Evolutionary conservation across 2,797 vertebrate species (phyloP).

Genomic region (Gobionotothen gibberifrons): DNA sequence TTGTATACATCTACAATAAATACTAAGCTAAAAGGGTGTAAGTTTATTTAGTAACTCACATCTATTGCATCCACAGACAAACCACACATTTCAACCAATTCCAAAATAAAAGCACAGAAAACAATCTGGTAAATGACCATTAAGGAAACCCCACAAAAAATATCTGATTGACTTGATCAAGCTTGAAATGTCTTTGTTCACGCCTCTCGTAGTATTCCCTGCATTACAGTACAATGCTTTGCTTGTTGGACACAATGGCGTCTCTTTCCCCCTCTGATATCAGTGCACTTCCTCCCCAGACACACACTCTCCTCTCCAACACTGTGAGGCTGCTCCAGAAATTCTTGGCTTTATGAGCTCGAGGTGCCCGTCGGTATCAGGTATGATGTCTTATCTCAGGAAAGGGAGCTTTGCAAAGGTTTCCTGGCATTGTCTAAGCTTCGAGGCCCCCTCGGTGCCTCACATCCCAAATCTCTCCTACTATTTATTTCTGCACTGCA

Average conservation of each 20-base stretch:
- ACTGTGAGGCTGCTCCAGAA: not conserved
- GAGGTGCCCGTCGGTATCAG: slow-evolving; percentile 1
- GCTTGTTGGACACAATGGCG: slow-evolving; percentile 50
- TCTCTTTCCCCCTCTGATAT: not conserved
- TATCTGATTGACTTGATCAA: not conserved
- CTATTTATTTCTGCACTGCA: not conserved
- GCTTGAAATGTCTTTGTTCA: not conserved
- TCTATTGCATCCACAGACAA: not conserved
- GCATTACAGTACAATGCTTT: slow-evolving; percentile 26
- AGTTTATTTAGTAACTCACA: not conserved
- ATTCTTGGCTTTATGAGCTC: not conserved
- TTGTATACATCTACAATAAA: not conserved
- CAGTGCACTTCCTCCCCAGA: slow-evolving; percentile 10
- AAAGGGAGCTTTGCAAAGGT: not conserved
- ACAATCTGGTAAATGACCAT: not conserved
- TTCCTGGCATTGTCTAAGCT: slow-evolving; percentile 54
- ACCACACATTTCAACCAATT: not conserved
- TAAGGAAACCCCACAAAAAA: not conserved
- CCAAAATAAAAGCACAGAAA: too few species aligned
- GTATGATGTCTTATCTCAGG: slow-evolving; percentile 7
- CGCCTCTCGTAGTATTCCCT: not conserved
- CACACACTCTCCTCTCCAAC: not conserved
- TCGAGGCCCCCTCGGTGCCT: not conserved
- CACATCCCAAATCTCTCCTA: not conserved
- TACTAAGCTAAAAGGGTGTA: not conserved